Conservation (phyloP, 2,797 vertebrate genomes). For the Acipenser transmontanus region DNA sequence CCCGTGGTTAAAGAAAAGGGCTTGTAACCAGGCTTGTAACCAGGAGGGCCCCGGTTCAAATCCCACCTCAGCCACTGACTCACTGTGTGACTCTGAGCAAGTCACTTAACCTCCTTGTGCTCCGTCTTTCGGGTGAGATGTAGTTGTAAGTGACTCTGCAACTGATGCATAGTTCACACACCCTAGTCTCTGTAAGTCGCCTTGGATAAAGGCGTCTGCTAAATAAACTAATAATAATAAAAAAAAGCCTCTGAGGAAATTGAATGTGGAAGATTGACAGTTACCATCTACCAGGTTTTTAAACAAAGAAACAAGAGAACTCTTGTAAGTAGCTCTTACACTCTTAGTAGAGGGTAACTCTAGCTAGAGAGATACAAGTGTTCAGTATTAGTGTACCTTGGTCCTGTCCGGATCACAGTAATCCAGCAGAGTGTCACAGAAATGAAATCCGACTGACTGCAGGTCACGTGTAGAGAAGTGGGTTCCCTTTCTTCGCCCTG, state of each 20-base stretch:
- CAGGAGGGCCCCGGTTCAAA: too few species aligned
- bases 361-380: neutral
- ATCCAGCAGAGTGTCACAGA: slow-evolving; percentile 55
- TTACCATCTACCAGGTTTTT: neutral
- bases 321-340: slow-evolving; percentile 1
- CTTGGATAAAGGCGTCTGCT: neutral
- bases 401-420: slow-evolving; percentile 46
- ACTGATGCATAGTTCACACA: too few species aligned
- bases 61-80: too few species aligned
- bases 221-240: neutral
- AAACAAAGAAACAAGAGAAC: neutral
- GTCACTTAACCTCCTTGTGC: too few species aligned
- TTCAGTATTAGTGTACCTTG: slow-evolving; percentile 37
- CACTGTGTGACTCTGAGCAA: too few species aligned
- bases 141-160: too few species aligned
- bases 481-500: slow-evolving; percentile 49
- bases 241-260: neutral
- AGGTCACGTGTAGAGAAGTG: slow-evolving; percentile 54
- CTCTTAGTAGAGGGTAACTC: neutral
- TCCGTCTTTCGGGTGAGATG: too few species aligned
- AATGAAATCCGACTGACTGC: slow-evolving; percentile 53
- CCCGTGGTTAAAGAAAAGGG: too few species aligned
- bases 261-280: slow-evolving; percentile 1
- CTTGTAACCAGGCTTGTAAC: too few species aligned
- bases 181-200: too few species aligned